These are phyloP conservation scores for Melanostoma scalare DNA, from an alignment of 2,888 invertebrate genomes.

Conservation along the genomic window DNA sequence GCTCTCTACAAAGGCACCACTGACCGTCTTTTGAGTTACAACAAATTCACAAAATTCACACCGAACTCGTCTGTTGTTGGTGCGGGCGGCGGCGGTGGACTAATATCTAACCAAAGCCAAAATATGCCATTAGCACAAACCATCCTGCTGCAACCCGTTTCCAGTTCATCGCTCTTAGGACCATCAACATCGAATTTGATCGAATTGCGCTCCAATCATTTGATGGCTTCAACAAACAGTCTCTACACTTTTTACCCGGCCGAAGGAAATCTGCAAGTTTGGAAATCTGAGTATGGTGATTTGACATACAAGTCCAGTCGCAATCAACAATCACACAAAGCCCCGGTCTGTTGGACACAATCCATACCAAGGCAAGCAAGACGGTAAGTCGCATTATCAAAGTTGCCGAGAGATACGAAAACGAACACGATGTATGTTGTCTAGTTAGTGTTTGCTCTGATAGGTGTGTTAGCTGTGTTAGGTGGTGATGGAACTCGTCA, in stretches of 20 bases:
- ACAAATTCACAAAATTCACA: slow-evolving; percentile 74
- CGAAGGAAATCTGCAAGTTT: slow-evolving; percentile 81
- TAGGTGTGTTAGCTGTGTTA: not conserved
- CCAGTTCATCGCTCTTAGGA: slow-evolving; percentile 75
- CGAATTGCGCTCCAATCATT: slow-evolving; percentile 73
- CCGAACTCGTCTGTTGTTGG: slow-evolving; percentile 60
- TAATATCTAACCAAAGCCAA: slow-evolving; percentile 51
- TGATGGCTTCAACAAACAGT: slow-evolving; percentile 81
- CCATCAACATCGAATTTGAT: slow-evolving; percentile 72
- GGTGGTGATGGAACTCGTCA: slow-evolving; percentile 40
- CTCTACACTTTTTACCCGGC: slow-evolving; percentile 82
- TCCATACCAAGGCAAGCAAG: slow-evolving; percentile 82
- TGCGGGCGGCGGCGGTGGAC: slow-evolving; percentile 29
- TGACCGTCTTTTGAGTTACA: slow-evolving; percentile 79
- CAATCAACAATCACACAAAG: slow-evolving; percentile 81
- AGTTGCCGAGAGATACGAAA: too few relatives aligned
- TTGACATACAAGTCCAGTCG: slow-evolving; percentile 81
- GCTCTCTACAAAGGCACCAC: slow-evolving; percentile 63
- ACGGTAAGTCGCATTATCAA: slow-evolving; percentile 78
- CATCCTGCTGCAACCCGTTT: slow-evolving; percentile 79
- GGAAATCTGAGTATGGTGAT: slow-evolving; percentile 82
- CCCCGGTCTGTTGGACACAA: slow-evolving; percentile 82
- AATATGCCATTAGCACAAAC: slow-evolving; percentile 76
- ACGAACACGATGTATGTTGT: too few relatives aligned
- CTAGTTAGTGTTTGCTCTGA: not conserved